Conservation (phyloP, 2,888 invertebrate species). For the Quadriops clusia region DNA sequence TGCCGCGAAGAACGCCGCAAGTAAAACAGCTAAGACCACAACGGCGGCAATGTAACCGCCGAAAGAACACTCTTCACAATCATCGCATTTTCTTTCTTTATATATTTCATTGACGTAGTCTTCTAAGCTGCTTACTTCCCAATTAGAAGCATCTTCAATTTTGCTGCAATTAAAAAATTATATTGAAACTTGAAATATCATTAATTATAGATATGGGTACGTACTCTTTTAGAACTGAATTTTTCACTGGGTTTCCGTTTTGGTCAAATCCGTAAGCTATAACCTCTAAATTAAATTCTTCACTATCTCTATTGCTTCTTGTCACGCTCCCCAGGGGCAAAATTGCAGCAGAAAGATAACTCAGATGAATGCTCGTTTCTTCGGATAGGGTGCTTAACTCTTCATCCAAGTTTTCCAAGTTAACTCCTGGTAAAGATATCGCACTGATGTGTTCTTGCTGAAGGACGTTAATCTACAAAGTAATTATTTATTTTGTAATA, state of each 20-base stretch:
- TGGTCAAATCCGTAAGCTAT: conserved; percentile 19
- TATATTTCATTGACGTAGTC: neutral
- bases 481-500: no score
- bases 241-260: conserved; percentile 11
- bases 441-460: conserved; percentile 36
- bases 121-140: conserved; percentile 4
- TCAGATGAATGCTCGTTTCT: conserved; percentile 36
- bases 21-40: conserved; percentile 24
- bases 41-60: conserved; percentile 27
- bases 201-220: neutral
- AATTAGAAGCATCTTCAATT: conserved; percentile 7
- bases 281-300: conserved; percentile 15
- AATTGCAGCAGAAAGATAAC: conserved; percentile 35
- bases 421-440: conserved; percentile 34
- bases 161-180: conserved; percentile 4
- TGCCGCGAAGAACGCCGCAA: conserved; percentile 24
- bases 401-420: conserved; percentile 34
- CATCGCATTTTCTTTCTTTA: no score
- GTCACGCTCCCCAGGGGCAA: conserved; percentile 26
- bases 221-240: conserved; percentile 17
- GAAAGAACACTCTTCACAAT: conserved; percentile 8
- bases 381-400: conserved; percentile 31
- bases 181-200: neutral
- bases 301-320: conserved; percentile 9
- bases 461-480: conserved; percentile 39